Conservation (phyloP, 2,888 invertebrate genomes). For the Minunthozetes semirufus region DNA sequence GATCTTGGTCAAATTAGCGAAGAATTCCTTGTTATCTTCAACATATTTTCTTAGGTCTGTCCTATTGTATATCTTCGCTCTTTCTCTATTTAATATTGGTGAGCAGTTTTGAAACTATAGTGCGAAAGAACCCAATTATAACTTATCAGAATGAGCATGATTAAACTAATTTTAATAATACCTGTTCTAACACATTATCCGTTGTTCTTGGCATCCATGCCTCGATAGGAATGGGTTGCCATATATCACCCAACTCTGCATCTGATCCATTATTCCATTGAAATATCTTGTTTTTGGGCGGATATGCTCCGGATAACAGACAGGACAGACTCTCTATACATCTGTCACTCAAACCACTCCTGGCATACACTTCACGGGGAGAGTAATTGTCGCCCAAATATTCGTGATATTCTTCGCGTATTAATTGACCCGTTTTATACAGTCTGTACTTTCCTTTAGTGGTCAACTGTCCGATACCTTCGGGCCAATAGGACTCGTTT, state of each 20-base stretch:
- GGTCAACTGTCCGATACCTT: slow-evolving; percentile 33
- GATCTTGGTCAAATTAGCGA: too few relatives aligned
- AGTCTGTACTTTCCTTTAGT: slow-evolving; percentile 32
- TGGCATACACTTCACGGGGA: slow-evolving; percentile 24
- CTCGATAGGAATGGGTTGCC: slow-evolving; percentile 33
- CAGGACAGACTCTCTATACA: slow-evolving; percentile 34
- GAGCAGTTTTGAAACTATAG: too few relatives aligned
- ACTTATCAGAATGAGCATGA: too few relatives aligned
- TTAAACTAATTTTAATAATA: too few relatives aligned
- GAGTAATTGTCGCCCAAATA: slow-evolving; percentile 14
- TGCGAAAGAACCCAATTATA: too few relatives aligned
- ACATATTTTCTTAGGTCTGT: too few relatives aligned
- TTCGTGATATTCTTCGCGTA: slow-evolving; percentile 9
- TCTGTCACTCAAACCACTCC: slow-evolving; percentile 24
- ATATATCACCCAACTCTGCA: neutral
- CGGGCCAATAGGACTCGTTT: slow-evolving; percentile 21
- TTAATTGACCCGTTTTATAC: slow-evolving; percentile 34
- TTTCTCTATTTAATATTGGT: too few relatives aligned
- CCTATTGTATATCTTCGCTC: too few relatives aligned
- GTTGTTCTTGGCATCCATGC: slow-evolving; percentile 13
- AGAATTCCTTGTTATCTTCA: too few relatives aligned
- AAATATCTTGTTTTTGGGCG: neutral
- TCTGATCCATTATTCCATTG: neutral
- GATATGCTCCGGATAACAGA: slow-evolving; percentile 24
- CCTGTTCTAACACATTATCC: slow-evolving; percentile 11